Conservation (phyloP, 2,797 vertebrate genomes). For the Acrocephalus scirpaceus region DNA sequence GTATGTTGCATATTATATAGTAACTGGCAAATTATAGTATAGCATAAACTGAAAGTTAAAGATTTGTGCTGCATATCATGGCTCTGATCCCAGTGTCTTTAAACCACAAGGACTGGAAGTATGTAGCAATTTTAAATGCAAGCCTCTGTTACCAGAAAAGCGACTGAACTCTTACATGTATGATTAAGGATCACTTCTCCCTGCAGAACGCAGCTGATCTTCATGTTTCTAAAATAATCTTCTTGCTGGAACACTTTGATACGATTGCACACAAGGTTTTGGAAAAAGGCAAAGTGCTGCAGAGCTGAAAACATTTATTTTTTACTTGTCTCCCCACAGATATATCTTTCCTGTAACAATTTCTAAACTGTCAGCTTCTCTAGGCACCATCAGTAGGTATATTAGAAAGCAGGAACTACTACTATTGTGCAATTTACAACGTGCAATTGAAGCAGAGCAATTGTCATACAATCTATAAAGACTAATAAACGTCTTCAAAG, state of each 20-base stretch:
- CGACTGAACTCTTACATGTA: background rate
- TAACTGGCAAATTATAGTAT: slow-evolving; percentile 37
- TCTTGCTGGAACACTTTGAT: slow-evolving; percentile 30
- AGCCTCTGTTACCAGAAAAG: slow-evolving; percentile 48
- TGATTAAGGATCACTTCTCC: slow-evolving; percentile 34
- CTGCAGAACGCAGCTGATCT: background rate
- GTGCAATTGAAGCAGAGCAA: slow-evolving; percentile 36
- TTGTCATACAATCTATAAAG: slow-evolving; percentile 53
- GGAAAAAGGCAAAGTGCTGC: background rate
- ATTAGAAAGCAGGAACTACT: slow-evolving; percentile 28
- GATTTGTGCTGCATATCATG: slow-evolving; percentile 35
- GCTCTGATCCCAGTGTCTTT: slow-evolving; percentile 57
- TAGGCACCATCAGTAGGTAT: slow-evolving; percentile 12
- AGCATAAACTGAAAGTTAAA: slow-evolving; percentile 32
- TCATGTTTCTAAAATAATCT: slow-evolving; percentile 42
- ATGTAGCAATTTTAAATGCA: slow-evolving; percentile 25
- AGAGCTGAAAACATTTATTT: slow-evolving; percentile 22
- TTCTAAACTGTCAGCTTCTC: slow-evolving; percentile 22
- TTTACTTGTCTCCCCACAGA: background rate
- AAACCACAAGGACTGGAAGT: slow-evolving; percentile 39
- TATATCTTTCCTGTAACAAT: background rate
- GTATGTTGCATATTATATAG: slow-evolving; percentile 42
- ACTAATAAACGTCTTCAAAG: slow-evolving; percentile 33
- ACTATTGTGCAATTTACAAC: slow-evolving; percentile 48
- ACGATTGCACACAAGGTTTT: slow-evolving; percentile 41